phyloP scores from a whole-genome alignment of 2,888 invertebrate species.

The Conchocele bisecta region DNA sequence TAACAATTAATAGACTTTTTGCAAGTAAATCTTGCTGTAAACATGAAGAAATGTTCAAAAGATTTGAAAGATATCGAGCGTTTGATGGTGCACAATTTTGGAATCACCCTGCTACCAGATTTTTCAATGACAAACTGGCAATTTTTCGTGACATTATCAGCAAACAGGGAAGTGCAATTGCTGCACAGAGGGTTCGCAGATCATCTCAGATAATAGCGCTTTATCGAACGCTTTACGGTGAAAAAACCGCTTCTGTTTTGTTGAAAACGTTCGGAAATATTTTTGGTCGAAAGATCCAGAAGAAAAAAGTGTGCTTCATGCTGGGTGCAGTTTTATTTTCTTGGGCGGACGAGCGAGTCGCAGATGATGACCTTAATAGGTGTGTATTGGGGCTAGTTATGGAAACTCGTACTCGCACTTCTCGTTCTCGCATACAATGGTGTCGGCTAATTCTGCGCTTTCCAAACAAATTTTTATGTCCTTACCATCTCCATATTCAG shows the following conservation, averaged over 20 bases:
- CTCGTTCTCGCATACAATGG: not conserved
- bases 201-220: constrained; percentile 67
- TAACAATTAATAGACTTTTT: too few species aligned
- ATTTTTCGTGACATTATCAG: constrained; percentile 60
- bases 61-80: too few species aligned
- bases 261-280: constrained; percentile 56
- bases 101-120: constrained; percentile 31
- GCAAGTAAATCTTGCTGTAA: too few species aligned
- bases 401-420: not conserved
- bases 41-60: too few species aligned
- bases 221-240: constrained; percentile 75
- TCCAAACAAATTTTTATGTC: too few species aligned
- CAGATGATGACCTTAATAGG: constrained; percentile 74
- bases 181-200: constrained; percentile 71
- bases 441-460: too few species aligned
- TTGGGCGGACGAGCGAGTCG: constrained; percentile 75
- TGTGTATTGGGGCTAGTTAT: not conserved
- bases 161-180: constrained; percentile 75
- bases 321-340: constrained; percentile 74
- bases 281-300: constrained; percentile 32
- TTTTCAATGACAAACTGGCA: constrained; percentile 56
- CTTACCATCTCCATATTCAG: too few species aligned
- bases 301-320: constrained; percentile 56
- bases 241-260: constrained; percentile 55
- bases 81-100: too few species aligned